phyloP scores from a whole-genome alignment of 2,888 invertebrate genomes.

The Eulithis prunata region DNA sequence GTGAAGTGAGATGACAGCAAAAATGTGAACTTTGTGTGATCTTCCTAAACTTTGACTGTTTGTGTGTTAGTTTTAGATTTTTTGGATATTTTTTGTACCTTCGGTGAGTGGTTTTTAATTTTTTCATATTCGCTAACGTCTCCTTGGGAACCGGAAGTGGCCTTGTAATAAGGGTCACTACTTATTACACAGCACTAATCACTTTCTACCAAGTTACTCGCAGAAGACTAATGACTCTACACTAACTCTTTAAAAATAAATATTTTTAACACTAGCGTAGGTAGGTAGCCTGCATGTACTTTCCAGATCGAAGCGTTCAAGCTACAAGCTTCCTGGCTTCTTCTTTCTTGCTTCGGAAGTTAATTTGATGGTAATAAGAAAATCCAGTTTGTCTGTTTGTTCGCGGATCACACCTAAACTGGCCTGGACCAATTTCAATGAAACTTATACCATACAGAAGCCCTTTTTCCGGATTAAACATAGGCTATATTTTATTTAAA shows the following conservation, averaged over 20 bases:
- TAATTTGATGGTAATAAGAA: too few relatives aligned
- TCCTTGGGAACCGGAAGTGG: slow-evolving; percentile 14
- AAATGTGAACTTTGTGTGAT: slow-evolving; percentile 48
- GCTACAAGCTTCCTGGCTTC: too few relatives aligned
- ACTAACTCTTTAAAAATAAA: neutral
- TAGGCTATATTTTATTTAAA: too few relatives aligned
- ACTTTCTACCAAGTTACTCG: neutral
- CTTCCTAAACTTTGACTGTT: slow-evolving; percentile 40
- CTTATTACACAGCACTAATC: neutral
- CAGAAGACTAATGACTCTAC: neutral
- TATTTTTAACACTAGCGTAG: too few relatives aligned
- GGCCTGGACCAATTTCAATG: too few relatives aligned
- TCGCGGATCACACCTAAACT: too few relatives aligned
- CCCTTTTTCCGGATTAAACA: too few relatives aligned
- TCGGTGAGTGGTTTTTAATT: slow-evolving; percentile 32
- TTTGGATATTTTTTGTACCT: slow-evolving; percentile 43
- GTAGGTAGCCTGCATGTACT: too few relatives aligned
- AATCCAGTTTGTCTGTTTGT: too few relatives aligned
- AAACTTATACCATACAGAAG: too few relatives aligned
- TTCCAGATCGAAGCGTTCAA: too few relatives aligned
- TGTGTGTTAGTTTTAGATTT: slow-evolving; percentile 39
- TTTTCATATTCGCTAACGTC: neutral
- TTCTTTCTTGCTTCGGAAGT: too few relatives aligned
- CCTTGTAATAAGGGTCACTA: slow-evolving; percentile 10
- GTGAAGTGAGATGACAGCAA: slow-evolving; percentile 46